Percentiles rank a stretch among this genome's conserved stretches.
Evolutionary conservation across 2,113 vertebrate genomes (phyloP).

Genomic region (Cebus imitator): DNA sequence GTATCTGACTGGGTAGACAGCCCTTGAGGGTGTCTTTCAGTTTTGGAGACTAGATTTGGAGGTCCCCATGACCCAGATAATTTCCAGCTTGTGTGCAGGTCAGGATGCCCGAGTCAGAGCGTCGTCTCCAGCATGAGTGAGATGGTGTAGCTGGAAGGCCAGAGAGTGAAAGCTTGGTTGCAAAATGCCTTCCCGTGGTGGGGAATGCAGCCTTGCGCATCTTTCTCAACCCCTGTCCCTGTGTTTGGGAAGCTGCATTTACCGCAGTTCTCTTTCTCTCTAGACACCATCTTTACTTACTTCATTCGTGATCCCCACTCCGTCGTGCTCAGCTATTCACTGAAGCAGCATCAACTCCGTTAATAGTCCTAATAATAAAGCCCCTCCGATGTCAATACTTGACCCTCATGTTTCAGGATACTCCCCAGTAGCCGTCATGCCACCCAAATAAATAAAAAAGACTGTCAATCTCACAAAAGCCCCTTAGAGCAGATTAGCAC

Average conservation of each 20-base stretch:
- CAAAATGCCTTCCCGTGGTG: accelerated
- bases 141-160: background rate
- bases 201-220: background rate
- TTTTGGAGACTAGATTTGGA: background rate
- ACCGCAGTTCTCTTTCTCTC: background rate
- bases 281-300: background rate
- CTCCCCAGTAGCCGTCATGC: no score
- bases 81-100: background rate
- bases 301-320: background rate
- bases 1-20: background rate
- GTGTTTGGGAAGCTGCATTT: background rate
- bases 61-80: background rate
- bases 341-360: no score
- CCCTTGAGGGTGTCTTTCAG: background rate
- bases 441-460: no score
- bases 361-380: no score
- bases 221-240: background rate
- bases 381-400: no score
- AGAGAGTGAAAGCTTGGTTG: background rate
- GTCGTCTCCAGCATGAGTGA: background rate
- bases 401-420: no score
- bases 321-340: no score
- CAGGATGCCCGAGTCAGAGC: background rate
- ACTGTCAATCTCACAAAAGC: no score
- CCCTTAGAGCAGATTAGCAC: background rate